Conservation (phyloP, 1,140 invertebrate genomes). For the Drosophila mauritiana region DNA sequence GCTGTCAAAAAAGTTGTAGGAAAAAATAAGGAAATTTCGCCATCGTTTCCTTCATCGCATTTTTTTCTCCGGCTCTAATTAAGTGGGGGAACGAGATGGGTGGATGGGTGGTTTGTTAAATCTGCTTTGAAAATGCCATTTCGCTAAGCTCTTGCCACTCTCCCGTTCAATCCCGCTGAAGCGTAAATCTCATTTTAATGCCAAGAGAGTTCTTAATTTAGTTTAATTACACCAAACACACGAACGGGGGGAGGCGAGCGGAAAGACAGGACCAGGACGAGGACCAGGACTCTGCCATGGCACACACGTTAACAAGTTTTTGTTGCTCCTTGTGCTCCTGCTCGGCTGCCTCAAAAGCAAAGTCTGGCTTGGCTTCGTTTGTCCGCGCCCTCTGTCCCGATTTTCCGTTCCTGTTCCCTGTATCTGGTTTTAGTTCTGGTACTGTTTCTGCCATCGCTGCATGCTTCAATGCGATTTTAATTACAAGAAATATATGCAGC, state of each 20-base stretch:
- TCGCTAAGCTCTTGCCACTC: conserved; percentile 70
- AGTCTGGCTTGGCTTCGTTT: conserved; percentile 51
- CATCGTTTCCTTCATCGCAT: conserved; percentile 23
- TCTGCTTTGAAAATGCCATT: conserved; percentile 78
- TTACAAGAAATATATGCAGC: conserved; percentile 81
- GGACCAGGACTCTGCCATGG: neutral
- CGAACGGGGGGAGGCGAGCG: neutral
- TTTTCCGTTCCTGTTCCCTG: neutral
- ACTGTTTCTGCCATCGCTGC: conserved; percentile 30
- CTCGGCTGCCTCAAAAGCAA: conserved; percentile 68
- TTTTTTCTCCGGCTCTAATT: conserved; percentile 52
- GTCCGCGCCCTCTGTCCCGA: conserved; percentile 3
- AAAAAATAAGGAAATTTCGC: conserved; percentile 29
- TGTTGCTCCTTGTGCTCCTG: conserved; percentile 23
- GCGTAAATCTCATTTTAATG: conserved; percentile 83
- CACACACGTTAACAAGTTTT: conserved; percentile 73
- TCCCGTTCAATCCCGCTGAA: conserved; percentile 67
- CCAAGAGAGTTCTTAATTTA: conserved; percentile 82
- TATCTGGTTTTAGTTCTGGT: conserved; percentile 1
- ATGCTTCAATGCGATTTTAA: conserved; percentile 80
- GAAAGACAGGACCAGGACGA: neutral
- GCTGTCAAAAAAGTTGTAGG: conserved; percentile 21
- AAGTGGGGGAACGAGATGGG: conserved; percentile 15
- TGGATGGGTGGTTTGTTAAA: conserved; percentile 45
- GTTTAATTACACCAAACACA: conserved; percentile 79